Evolutionary conservation across 2,888 invertebrate species (phyloP), one percentile per base, ranked within the genome.

Genomic region (Phortica okadai): DNA sequence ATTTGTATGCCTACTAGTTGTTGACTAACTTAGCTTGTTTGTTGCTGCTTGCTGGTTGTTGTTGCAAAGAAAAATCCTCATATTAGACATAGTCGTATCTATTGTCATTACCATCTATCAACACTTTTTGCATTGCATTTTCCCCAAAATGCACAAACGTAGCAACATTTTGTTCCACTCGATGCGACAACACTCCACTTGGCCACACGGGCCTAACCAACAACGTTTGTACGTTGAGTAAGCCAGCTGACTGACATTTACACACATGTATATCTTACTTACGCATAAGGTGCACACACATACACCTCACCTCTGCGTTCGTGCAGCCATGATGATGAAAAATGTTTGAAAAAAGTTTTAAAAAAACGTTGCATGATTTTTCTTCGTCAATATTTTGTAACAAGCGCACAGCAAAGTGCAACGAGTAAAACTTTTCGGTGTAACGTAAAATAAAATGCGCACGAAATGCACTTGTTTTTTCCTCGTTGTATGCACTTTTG

Each of bases 311-410:
- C 67, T 1, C 42, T 14, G 45, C 16, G 25, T 77, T 74, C 70
- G 77, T 59, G 21, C 2, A 80, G 73, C 74, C 79, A 79, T 84
- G 85, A 81, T 84, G 80, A 89, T 89, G 90, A 87, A 89, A 90
- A 90, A 88, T 85, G 85, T 85, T 83, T 85, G 83, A 88, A 88
- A 90, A 89, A 90, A 87, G 85, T 85, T 89, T 81, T 80, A 86
- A 83, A 84, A 89, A 86, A 90, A 89, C 87, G 88, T 88, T 86
- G 89, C 86, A 91, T 85, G 90, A 90, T 90, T 90, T 90, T 90
- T 90, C 90, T 91, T 90, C 90, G 85, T 89, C 91, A 91, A 90
- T 91, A 90, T 91, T 90, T 90, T 90, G 83, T 90, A 90, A 86
- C 90, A 91, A 91, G 88, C 84, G 41, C 87, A 77, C 90, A 90